Conservation (phyloP, 37 sponge, comb jelly and placozoan genomes). For the Halichondria panicea region DNA sequence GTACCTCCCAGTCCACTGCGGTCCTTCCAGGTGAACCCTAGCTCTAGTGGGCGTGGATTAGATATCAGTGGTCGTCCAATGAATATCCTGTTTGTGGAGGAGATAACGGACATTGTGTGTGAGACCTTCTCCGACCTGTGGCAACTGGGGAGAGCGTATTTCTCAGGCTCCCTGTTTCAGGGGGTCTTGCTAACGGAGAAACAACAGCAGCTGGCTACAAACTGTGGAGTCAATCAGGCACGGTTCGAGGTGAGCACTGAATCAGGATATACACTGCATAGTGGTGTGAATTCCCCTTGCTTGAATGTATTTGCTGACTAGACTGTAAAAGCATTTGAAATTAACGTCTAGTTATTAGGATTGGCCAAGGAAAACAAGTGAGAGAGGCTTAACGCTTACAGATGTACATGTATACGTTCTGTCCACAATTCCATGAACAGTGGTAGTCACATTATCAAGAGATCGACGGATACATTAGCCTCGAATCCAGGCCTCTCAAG, state of each 20-base stretch:
- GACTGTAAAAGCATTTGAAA: no score
- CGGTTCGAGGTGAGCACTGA: constrained; percentile 54
- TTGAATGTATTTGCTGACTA: no score
- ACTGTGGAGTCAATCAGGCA: constrained; percentile 23
- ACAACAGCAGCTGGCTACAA: constrained; percentile 31
- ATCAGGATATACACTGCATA: not conserved
- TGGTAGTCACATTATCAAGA: no score
- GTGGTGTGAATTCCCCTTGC: not conserved
- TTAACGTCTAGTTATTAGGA: no score
- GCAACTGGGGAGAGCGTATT: constrained; percentile 82
- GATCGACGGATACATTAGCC: no score
- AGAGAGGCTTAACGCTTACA: no score
- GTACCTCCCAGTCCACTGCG: not conserved
- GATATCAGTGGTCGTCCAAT: constrained; percentile 50
- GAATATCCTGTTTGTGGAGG: constrained; percentile 83
- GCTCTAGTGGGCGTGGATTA: not conserved
- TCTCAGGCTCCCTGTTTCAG: constrained; percentile 63
- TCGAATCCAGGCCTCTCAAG: no score
- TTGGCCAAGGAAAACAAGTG: no score
- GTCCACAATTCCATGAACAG: no score
- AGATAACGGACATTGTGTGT: constrained; percentile 64
- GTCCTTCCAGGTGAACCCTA: no score
- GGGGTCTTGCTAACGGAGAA: constrained; percentile 61
- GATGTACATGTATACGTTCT: no score
- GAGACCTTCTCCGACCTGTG: constrained; percentile 86